Percentiles rank a stretch among this genome's conserved stretches.
Evolutionary conservation across 2,113 vertebrate genomes (phyloP).

Genomic region (Neolamprologus longior): DNA sequence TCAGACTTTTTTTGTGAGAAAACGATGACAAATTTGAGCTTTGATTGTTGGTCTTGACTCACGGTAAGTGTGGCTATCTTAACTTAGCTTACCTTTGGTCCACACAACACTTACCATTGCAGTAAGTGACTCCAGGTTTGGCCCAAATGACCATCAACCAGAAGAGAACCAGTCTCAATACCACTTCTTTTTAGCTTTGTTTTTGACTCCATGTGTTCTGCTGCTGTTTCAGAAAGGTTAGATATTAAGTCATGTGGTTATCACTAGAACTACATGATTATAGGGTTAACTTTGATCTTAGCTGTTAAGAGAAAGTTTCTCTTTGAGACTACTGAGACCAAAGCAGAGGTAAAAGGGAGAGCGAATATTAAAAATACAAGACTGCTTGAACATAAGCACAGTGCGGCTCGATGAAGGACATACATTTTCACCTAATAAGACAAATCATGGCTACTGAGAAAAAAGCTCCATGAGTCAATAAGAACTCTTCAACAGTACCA

Average conservation of each 20-base stretch:
- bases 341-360: background rate
- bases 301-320: background rate
- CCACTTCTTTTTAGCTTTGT: background rate
- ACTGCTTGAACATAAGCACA: background rate
- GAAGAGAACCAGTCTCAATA: background rate
- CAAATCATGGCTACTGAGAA: background rate
- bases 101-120: background rate
- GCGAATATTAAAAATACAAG: background rate
- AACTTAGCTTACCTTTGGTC: background rate
- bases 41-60: background rate
- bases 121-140: background rate
- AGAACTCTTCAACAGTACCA: background rate
- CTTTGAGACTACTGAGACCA: rapidly evolving
- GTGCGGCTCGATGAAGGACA: rapidly evolving
- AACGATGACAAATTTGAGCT: background rate
- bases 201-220: rapidly evolving
- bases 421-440: background rate
- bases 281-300: background rate
- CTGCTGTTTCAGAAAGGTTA: background rate
- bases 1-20: background rate
- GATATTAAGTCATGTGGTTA: rapidly evolving
- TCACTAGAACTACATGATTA: background rate
- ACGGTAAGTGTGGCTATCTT: background rate
- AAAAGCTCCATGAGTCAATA: background rate
- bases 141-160: background rate